Evolutionary conservation across 2,888 invertebrate genomes (phyloP).

Genomic region (Microchrysa polita): DNA sequence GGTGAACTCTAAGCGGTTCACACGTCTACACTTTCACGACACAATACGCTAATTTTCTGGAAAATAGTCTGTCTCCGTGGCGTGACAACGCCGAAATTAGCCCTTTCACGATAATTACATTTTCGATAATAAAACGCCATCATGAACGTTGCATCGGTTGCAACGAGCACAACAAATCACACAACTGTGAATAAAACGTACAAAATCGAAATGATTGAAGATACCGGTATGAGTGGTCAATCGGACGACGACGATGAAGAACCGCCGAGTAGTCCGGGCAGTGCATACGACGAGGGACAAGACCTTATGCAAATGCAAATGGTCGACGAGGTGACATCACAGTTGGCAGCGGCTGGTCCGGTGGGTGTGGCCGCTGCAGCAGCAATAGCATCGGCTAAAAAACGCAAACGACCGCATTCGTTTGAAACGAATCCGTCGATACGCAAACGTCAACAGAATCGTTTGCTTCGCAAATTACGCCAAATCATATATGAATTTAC

Average conservation of each 20-base stretch:
- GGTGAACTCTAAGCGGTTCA: not conserved
- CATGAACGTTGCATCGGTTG: conserved; percentile 62
- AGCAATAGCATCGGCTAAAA: conserved; percentile 94
- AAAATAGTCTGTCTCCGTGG: conserved; percentile 5
- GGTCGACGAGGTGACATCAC: conserved; percentile 95
- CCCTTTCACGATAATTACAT: not conserved
- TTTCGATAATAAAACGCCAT: not conserved
- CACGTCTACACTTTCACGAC: not conserved
- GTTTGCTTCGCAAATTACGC: conserved; percentile 85
- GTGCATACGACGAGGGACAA: conserved; percentile 79
- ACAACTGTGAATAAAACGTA: conserved; percentile 65
- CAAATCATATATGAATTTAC: conserved; percentile 98
- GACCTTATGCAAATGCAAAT: conserved; percentile 87
- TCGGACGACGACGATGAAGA: conserved; percentile 89
- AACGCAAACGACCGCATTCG: conserved; percentile 92
- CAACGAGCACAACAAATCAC: conserved; percentile 58
- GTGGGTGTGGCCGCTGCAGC: conserved; percentile 97
- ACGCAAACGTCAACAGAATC: conserved; percentile 93
- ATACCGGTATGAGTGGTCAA: conserved; percentile 70
- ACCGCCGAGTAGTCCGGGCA: conserved; percentile 81
- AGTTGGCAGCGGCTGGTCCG: conserved; percentile 96
- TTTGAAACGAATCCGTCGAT: conserved; percentile 98
- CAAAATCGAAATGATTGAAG: conserved; percentile 77
- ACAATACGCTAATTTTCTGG: conserved; percentile 16
- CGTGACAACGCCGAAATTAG: not conserved